Evolutionary conservation across 2,113 vertebrate genomes (phyloP), one percentile per base, ranked within the genome.

Genomic region (Erinaceus europaeus): DNA sequence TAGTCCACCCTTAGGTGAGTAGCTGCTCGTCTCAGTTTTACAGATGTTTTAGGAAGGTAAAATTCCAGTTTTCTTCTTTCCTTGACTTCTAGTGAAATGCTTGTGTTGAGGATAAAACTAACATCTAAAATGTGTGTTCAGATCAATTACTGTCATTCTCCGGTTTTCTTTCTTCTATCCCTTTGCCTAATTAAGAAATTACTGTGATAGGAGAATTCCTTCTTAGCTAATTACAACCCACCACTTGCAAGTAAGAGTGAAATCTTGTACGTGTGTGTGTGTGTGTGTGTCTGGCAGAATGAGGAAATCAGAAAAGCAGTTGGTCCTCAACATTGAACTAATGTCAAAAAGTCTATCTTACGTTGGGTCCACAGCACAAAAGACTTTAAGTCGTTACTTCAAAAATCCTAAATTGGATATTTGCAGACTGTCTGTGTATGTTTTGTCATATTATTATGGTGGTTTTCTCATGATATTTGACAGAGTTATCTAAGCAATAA

Each of bases 101-200:
- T 91, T 88, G 29, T 8, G 23, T 72, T 77, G 53, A 48, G 8
- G 40, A 77, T 78, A 90, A 88, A 86, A 81, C 52, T 68, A 53
- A 77, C 80, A n/a, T 34, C 71, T 89, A 75, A 86, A 76, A 34
- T 14, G 0, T 42, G 44, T 48, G 77, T 92, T 65, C 74, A 88
- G 80, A 62, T 62, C 57, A 81, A 88, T 84, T 78, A 44, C 61
- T 92, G 13, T 84, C 90, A 69, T 90, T 91, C 64, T 55, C 36
- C 17, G 64, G 52, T 69, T 86, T 78, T 90, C 32, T 84, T 79
- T 90, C 32, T 62, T 38, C 32, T 71, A n/a, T 42, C n/a, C 17
- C 9, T 67, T 27, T 57, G 32, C 44, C 72, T 86, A 94, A 84
- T 93, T 79, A 94, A 61, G 32, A 93, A 88, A 76, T 80, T 50